Base-by-base conservation (phyloP, 2,888 invertebrate species). In the Pelosia muscerda region DNA sequence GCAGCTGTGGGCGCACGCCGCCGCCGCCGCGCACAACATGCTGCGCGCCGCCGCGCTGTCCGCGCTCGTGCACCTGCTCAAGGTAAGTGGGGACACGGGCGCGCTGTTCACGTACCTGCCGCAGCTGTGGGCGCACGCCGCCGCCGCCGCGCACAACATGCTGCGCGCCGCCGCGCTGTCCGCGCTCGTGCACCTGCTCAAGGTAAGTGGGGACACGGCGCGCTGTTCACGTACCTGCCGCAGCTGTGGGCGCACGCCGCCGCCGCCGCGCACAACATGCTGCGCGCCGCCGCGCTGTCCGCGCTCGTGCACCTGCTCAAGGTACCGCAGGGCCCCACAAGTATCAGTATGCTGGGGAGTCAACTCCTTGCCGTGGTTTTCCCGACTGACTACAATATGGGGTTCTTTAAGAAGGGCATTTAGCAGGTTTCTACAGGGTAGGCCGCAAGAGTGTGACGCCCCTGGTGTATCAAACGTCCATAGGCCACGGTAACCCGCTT, bases 261-360 rank as follows among this genome's bases (percentile, higher is more conserved):
- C n/a, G n/a, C n/a, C n/a, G n/a, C n/a, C n/a, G n/a, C n/a, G n/a
- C 98, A 98, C 86, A 97, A 98, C 89, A 98, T 99, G 98, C 94
- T 99, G 76, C 95, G 98, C 19, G 98, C 98, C 86, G 98, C 98
- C 59, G 98, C 99, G 75, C 96, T 99, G 13, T 96, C 98, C 5
- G 97, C 98, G 0, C 95, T 98, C 58, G 97, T 97, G 73, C 97
- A 98, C 85, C 95, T 98, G 66, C 97, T 98, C 64, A 97, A 98
- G 95, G 97, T 96, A 83, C 11, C 65, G 76, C 26, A n/a, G n/a
- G n/a, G n/a, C n/a, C n/a, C n/a, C n/a, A n/a, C n/a, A n/a, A n/a
- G n/a, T n/a, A n/a, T n/a, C n/a, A n/a, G n/a, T n/a, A n/a, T n/a
- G n/a, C n/a, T n/a, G n/a, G n/a, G n/a, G n/a, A n/a, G n/a, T n/a